Base-by-base conservation (phyloP, 2,888 invertebrate genomes). In the Tridacna gigas region DNA sequence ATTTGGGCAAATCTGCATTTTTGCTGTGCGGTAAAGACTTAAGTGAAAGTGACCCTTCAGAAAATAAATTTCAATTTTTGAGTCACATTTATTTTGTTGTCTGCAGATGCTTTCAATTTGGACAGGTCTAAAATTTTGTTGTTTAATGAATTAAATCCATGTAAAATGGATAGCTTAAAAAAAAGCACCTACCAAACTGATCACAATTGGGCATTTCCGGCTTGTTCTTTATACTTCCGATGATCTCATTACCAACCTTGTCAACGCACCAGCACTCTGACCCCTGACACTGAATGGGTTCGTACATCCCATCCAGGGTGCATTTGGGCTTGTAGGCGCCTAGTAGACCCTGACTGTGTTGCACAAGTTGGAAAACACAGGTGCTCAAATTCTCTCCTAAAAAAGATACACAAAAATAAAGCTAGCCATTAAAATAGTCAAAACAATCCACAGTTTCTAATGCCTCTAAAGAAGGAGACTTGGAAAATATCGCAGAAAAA, bases 241-340 rank as follows among this genome's bases (percentile, higher is more conserved):
- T 26, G 18, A 86, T 79, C 56, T 89, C 86, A 25, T 83, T 76
- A 11, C 93, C 93, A 0, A 73, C 66, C 22, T 69, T 65, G 77
- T 93, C 91, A 0, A 91, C 92, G 86, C 93, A 93, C 91, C 91
- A 92, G 67, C 93, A 93, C 26, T 87, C 84, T 11, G 83, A 79
- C 0, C 86, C 92, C 4, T 83, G 87, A 84, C 93, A 93, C 87
- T 93, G 93, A 9, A 89, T 78, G 5, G 82, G 61, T 75, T 91
- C 89, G 80, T 88, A 93, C 37, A 91, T 88, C 51, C 93, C 93
- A 18, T 86, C 83, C 11, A 83, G n/a, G 2, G 91, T 87, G 86
- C 93, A 93, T 0, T 60, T 76, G 11, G 92, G 92, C 22, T 83
- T 83, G 81, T 84, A 90, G 9, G 81, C 78, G 12, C 92, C 92